A percentile compares a stretch with the other conserved stretches of the same genome.
Evolutionary conservation across 23 tunicate genomes (phyloP).

Genomic region (Diplosoma virens): DNA sequence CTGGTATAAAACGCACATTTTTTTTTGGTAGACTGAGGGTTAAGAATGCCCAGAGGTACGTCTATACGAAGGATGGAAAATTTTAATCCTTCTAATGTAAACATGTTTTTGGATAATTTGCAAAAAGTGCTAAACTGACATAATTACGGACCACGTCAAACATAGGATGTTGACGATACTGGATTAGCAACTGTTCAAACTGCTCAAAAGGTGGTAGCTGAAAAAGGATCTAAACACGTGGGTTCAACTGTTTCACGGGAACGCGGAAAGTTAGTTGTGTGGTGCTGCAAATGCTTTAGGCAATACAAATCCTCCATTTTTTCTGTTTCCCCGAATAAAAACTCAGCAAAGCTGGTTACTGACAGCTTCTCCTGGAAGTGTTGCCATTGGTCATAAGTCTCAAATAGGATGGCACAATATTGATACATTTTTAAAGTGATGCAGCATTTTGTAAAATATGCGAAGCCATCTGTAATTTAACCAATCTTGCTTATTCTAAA

Average conservation of each 20-base stretch:
- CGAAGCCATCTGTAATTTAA: too few species aligned
- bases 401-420: constrained; percentile 21
- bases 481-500: constrained; percentile 13
- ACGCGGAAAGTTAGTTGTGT: constrained; percentile 7
- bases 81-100: constrained; percentile 9
- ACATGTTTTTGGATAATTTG: constrained; percentile 21
- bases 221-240: constrained; percentile 28
- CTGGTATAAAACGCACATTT: too few species aligned
- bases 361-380: constrained; percentile 8
- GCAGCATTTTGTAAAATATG: constrained; percentile 5
- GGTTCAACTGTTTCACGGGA: constrained; percentile 23
- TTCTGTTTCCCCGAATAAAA: not conserved
- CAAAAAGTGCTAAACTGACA: not conserved
- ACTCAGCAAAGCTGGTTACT: not conserved
- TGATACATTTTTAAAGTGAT: constrained; percentile 17
- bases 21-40: too few species aligned
- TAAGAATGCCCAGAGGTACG: constrained; percentile 5
- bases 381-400: constrained; percentile 13
- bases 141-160: constrained; percentile 6
- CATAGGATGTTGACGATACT: constrained; percentile 13
- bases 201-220: constrained; percentile 1
- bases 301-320: constrained; percentile 26
- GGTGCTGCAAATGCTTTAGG: constrained; percentile 17
- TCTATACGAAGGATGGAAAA: not conserved
- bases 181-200: constrained; percentile 26